Percentiles rank a stretch among this genome's conserved stretches.
phyloP scores from a whole-genome alignment of 2,888 invertebrate species.

The Melipona beecheii region DNA sequence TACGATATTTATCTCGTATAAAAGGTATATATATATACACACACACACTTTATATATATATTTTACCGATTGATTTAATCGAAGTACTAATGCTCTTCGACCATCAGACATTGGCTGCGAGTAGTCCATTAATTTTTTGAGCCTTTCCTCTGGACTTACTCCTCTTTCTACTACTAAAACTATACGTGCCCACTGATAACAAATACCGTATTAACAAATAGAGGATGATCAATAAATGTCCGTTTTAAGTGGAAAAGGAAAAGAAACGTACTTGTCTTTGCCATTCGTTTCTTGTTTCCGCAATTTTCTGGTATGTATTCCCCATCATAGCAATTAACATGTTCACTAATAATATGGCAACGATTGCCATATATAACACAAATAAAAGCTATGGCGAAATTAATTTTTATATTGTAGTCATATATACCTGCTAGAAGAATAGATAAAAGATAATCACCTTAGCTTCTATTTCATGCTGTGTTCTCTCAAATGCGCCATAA shows the following conservation, averaged over 20 bases:
- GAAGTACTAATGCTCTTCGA: constrained; percentile 92
- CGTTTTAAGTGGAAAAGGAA: background rate
- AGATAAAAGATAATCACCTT: constrained; percentile 87
- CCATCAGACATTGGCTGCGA: constrained; percentile 97
- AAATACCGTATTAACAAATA: constrained; percentile 24
- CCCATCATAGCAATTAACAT: constrained; percentile 99
- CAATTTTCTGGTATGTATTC: constrained; percentile 99
- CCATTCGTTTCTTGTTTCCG: constrained; percentile 99
- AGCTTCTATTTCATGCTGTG: constrained; percentile 94
- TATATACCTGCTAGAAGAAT: background rate
- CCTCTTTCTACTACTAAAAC: constrained; percentile 98
- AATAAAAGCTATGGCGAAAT: constrained; percentile 89
- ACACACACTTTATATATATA: background rate
- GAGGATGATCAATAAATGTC: background rate
- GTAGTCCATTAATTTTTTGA: constrained; percentile 94
- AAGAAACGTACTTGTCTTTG: constrained; percentile 90
- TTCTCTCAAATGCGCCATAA: constrained; percentile 94
- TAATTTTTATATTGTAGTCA: background rate
- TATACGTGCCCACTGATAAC: constrained; percentile 96
- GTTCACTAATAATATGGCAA: constrained; percentile 97
- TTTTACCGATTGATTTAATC: constrained; percentile 94
- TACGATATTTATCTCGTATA: too few species aligned
- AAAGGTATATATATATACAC: too few species aligned
- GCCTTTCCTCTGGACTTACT: constrained; percentile 94
- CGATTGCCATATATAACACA: constrained; percentile 98